Conservation (phyloP, 1,140 invertebrate genomes). For the Forficula auricularia region DNA sequence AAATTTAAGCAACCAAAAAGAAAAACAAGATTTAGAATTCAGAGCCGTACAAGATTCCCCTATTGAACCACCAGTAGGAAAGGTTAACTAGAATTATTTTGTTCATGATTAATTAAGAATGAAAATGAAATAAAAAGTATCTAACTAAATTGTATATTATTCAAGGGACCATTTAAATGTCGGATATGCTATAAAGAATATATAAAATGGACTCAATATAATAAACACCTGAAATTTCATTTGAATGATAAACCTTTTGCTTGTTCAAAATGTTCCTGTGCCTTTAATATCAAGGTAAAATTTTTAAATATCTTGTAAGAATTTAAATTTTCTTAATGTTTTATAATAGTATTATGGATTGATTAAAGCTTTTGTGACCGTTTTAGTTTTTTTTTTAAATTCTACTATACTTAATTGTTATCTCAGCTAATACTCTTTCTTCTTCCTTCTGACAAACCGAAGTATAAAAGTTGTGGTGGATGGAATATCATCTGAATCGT, state of each 20-base stretch:
- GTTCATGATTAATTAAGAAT: background rate
- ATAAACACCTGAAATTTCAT: conserved; percentile 37
- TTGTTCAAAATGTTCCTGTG: conserved; percentile 37
- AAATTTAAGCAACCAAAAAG: too few relatives aligned
- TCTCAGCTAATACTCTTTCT: background rate
- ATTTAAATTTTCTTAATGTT: conserved; percentile 5
- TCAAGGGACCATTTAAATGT: conserved; percentile 32
- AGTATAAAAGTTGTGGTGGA: background rate
- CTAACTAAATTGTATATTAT: background rate
- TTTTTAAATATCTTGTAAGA: conserved; percentile 2
- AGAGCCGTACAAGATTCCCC: conserved; percentile 1
- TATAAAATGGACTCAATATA: conserved; percentile 30
- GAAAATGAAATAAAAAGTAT: background rate
- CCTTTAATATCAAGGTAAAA: conserved; percentile 42
- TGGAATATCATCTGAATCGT: background rate
- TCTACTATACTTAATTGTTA: conserved; percentile 13
- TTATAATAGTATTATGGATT: conserved; percentile 9
- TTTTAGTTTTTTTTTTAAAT: conserved; percentile 7
- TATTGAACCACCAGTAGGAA: conserved; percentile 9
- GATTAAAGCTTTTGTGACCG: conserved; percentile 1
- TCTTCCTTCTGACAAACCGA: background rate
- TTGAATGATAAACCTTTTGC: conserved; percentile 41
- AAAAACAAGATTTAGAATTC: conserved; percentile 2
- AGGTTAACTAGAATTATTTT: conserved; percentile 3
- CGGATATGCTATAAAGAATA: conserved; percentile 36